Base-by-base conservation (phyloP, 2,888 invertebrate species). In the Campoplex nolae region DNA sequence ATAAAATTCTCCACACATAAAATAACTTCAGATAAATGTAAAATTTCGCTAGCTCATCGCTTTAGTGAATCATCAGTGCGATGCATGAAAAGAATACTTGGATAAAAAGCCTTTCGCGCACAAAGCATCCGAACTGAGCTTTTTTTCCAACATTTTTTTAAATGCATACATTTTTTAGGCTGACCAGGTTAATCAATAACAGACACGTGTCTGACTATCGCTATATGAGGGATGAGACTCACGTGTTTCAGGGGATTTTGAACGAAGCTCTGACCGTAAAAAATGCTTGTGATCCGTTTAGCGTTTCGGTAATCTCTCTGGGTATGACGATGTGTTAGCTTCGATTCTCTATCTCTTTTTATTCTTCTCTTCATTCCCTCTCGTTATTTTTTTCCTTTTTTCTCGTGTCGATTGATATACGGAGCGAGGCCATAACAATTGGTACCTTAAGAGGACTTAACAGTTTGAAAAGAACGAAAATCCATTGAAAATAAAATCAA, bases 231-330 rank as follows among this genome's bases (percentile, higher is more conserved):
- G 65, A 70, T 45, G 56, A 70, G 56, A 42, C 56, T 79, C 42
- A 45, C 58, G 23, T 68, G 54, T n/a, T 18, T 38, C 28, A 45
- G 28, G 2, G 23, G 48, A 73, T 79, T 68, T 71, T 38, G 48
- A 67, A 68, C 74, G 45, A 78, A 78, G 23, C 42, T 45, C 18
- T 51, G 65, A 73, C 75, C 38, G 42, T 73, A 23, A 54, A 78
- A 73, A 77, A 78, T 42, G 67, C 67, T 67, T 74, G 68, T 79
- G 73, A 84, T 84, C 74, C 65, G 73, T 74, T 84, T 45, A 79
- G 28, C 74, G 67, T 67, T 45, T 65, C 35, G 32, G 51, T 67
- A 67, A 84, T 74, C 67, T 67, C 54, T 51, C 54, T 51, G 18
- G 54, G 67, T 67, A 45, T 42, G 48, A 67, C 73, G 73, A 42